These are phyloP conservation scores for Acrocephalus scirpaceus DNA, from an alignment of 2,797 vertebrate genomes.

Conservation along the genomic window DNA sequence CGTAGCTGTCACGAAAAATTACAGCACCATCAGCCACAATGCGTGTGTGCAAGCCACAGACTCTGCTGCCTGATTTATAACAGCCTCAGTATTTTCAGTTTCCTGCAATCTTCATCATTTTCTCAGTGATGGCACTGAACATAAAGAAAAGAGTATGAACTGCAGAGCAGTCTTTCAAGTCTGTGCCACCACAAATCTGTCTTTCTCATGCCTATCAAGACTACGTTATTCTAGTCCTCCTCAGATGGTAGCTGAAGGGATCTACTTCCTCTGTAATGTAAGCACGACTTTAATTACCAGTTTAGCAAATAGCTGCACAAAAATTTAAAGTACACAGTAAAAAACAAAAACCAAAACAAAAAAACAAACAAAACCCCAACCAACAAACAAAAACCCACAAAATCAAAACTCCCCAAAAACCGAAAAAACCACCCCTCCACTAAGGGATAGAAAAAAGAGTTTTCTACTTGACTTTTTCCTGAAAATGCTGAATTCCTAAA, in stretches of 20 bases:
- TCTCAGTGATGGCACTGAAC: not conserved
- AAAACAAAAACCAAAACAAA: not conserved
- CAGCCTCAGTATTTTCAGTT: not conserved
- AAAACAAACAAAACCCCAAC: not conserved
- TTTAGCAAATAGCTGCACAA: not conserved
- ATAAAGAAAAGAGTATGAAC: not conserved
- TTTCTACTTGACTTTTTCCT: not conserved
- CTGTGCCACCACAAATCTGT: not conserved
- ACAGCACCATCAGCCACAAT: not conserved
- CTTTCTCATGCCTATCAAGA: not conserved
- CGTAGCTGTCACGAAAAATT: not conserved
- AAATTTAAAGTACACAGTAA: not conserved
- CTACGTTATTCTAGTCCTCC: not conserved
- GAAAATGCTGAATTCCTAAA: not conserved
- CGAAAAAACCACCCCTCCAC: not conserved
- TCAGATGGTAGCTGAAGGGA: not conserved
- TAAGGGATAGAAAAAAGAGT: not conserved
- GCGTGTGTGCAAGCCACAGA: not conserved
- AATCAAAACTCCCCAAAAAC: fast-evolving
- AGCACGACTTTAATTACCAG: not conserved
- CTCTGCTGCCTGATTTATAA: not conserved
- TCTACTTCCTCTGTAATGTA: not conserved
- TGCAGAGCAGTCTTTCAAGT: not conserved
- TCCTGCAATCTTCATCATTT: not conserved
- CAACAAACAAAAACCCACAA: not conserved